These are phyloP conservation scores for Neoniphon sammara DNA, from an alignment of 2,797 vertebrate genomes.

Conservation along the genomic window DNA sequence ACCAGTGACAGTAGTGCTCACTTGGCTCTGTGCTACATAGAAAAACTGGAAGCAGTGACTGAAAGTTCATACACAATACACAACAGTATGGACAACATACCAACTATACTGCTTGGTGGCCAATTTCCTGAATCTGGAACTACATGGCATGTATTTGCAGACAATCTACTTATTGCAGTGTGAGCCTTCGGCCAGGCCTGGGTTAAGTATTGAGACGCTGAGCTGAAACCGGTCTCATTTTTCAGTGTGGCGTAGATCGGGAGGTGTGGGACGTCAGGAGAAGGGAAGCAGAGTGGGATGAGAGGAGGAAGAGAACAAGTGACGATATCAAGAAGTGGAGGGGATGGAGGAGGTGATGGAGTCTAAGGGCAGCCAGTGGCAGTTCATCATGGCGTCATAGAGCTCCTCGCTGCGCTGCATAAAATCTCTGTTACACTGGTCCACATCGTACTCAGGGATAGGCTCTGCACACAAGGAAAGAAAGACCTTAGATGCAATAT, in stretches of 20 bases:
- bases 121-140: not conserved
- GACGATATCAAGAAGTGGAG: conserved; percentile 72
- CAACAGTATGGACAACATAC: not conserved
- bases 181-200: too few species aligned
- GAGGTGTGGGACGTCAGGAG: conserved; percentile 7
- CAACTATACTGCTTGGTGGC: not conserved
- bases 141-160: not conserved
- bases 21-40: not conserved
- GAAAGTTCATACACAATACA: not conserved
- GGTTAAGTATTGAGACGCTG: not conserved
- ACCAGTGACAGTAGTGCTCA: not conserved
- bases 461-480: conserved; percentile 80
- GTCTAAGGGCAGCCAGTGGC: conserved; percentile 92
- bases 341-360: conserved; percentile 85
- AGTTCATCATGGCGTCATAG: conserved; percentile 90
- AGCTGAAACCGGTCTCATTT: not conserved
- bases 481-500: not conserved
- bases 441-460: conserved; percentile 86
- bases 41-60: not conserved
- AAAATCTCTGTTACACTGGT: conserved; percentile 90
- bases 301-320: too few species aligned
- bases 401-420: conserved; percentile 93
- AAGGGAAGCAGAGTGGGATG: not conserved
- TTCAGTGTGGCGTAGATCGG: not conserved
- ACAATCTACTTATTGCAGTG: too few species aligned